These are phyloP conservation scores for Andrena hattorfiana DNA, from an alignment of 2,888 invertebrate species.

Conservation along the genomic window DNA sequence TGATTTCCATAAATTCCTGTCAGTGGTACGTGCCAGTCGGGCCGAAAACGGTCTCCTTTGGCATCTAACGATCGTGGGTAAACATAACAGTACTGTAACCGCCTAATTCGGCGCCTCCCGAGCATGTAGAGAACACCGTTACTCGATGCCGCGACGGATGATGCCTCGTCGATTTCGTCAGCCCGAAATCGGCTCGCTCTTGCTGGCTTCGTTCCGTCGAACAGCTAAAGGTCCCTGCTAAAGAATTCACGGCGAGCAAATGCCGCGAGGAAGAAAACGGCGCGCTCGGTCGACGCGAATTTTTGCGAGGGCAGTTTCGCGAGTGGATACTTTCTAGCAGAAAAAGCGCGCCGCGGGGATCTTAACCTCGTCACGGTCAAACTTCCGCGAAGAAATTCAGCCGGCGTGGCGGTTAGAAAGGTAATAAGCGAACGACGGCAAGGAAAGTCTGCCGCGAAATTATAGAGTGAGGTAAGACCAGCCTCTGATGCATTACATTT, in stretches of 20 bases:
- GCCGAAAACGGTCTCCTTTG: conserved; percentile 15
- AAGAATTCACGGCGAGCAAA: no score
- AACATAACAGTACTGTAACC: conserved; percentile 66
- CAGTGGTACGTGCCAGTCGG: conserved; percentile 3
- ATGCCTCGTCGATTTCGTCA: conserved; percentile 26
- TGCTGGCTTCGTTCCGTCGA: background rate
- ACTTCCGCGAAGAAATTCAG: conserved; percentile 74
- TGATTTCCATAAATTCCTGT: conserved; percentile 53
- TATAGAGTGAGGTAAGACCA: conserved; percentile 76
- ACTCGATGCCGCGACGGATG: conserved; percentile 17
- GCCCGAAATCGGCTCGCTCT: no score
- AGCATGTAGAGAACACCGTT: conserved; percentile 63
- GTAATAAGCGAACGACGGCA: conserved; percentile 68
- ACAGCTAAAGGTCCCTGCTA: no score
- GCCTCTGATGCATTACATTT: conserved; percentile 73
- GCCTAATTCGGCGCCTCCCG: conserved; percentile 56
- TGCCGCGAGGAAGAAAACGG: no score
- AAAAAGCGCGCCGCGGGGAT: conserved; percentile 41
- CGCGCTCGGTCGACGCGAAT: background rate
- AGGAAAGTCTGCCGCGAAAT: conserved; percentile 74
- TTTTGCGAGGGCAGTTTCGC: background rate
- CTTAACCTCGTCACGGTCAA: conserved; percentile 71
- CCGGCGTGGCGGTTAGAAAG: conserved; percentile 68
- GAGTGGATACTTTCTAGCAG: conserved; percentile 31
- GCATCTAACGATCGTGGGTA: conserved; percentile 59